Conservation (phyloP, 2,888 invertebrate genomes). For the Coenonympha glycerion region DNA sequence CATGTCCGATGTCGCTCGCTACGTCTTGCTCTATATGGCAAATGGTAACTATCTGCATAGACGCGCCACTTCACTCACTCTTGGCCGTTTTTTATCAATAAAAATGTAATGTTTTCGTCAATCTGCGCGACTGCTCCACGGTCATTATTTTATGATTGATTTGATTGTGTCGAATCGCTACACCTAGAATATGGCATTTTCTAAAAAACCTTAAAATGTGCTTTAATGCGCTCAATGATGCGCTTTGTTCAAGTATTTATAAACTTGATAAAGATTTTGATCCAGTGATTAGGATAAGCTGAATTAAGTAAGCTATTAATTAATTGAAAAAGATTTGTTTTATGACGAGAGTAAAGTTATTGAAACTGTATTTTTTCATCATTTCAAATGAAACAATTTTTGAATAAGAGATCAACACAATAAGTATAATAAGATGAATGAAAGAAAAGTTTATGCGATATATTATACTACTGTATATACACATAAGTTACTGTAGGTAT, state of each 20-base stretch:
- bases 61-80: conserved; percentile 51
- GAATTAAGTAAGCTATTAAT: not conserved
- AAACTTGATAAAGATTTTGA: not conserved
- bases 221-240: no score
- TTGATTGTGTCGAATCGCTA: conserved; percentile 7
- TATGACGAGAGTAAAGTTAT: no score
- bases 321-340: no score
- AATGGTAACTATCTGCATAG: conserved; percentile 44
- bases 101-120: conserved; percentile 46
- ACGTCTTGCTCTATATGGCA: conserved; percentile 50
- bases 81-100: conserved; percentile 49
- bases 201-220: no score
- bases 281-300: not conserved
- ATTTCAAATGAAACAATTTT: no score
- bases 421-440: no score
- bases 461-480: no score
- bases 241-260: not conserved
- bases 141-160: conserved; percentile 23
- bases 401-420: no score
- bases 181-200: not conserved
- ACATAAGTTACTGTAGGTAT: no score
- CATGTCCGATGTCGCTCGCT: conserved; percentile 57
- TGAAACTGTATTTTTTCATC: no score
- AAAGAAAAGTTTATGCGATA: no score
- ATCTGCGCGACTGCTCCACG: conserved; percentile 36